Evolutionary conservation across 2,888 invertebrate genomes (phyloP).

Genomic region (Ptilodon capucinus): DNA sequence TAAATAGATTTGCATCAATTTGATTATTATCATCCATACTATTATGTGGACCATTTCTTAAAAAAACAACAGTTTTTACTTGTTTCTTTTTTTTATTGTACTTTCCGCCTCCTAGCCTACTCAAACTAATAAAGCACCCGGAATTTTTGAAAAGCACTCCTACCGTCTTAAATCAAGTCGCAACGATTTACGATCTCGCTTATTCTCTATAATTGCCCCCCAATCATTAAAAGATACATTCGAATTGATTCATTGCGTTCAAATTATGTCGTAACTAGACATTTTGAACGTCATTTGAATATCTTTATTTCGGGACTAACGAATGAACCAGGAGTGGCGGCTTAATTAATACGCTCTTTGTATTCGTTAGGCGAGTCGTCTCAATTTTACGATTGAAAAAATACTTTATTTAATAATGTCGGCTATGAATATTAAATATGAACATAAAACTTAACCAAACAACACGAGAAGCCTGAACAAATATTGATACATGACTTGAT

Average conservation of each 20-base stretch:
- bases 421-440: not conserved
- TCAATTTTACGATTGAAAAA: not conserved
- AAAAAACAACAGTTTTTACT: too few relatives aligned
- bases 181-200: conserved; percentile 29
- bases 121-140: not conserved
- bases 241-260: conserved; percentile 46
- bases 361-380: not conserved
- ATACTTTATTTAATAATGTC: not conserved
- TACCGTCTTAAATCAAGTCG: conserved; percentile 15
- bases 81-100: not conserved
- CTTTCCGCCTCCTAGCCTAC: not conserved
- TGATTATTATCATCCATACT: too few relatives aligned
- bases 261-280: conserved; percentile 29
- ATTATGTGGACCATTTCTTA: too few relatives aligned
- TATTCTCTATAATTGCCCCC: conserved; percentile 33
- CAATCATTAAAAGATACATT: conserved; percentile 47
- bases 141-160: conserved; percentile 4
- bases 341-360: conserved; percentile 15
- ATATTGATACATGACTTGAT: not conserved
- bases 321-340: conserved; percentile 3
- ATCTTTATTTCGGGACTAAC: conserved; percentile 21
- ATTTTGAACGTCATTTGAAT: conserved; percentile 33
- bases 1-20: too few relatives aligned
- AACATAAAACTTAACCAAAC: not conserved
- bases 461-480: not conserved